Evolutionary conservation across 1,140 invertebrate genomes (phyloP).

Genomic region (Zaprionus kolodkinae): DNA sequence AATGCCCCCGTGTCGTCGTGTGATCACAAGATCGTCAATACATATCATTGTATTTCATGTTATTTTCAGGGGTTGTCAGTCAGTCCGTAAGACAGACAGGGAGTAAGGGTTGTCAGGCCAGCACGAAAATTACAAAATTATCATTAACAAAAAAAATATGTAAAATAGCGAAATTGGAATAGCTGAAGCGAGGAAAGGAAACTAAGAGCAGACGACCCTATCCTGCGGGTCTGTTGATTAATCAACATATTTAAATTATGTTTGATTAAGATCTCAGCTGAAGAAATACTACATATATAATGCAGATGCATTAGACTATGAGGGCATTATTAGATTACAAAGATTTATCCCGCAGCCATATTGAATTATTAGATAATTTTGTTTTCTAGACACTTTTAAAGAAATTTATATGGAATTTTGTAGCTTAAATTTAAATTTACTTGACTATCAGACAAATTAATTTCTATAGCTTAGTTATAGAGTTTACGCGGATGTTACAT

Average conservation of each 20-base stretch:
- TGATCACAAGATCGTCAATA: slow-evolving; percentile 44
- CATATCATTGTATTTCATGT: slow-evolving; percentile 17
- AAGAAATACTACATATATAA: background rate
- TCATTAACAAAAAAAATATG: slow-evolving; percentile 7
- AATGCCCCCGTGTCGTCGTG: slow-evolving; percentile 13
- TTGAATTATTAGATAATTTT: too few relatives aligned
- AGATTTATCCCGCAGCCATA: too few relatives aligned
- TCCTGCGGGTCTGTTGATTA: slow-evolving; percentile 21
- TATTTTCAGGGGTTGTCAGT: slow-evolving; percentile 21
- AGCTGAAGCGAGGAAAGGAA: background rate
- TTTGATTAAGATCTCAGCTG: background rate
- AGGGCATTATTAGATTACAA: too few relatives aligned
- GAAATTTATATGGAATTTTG: too few relatives aligned
- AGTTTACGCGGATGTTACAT: too few relatives aligned
- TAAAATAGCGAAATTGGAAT: slow-evolving; percentile 17
- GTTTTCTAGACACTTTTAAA: too few relatives aligned
- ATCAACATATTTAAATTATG: slow-evolving; percentile 2
- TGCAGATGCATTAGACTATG: background rate
- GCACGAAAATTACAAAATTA: slow-evolving; percentile 7
- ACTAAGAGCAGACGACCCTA: background rate
- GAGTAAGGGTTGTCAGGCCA: slow-evolving; percentile 16
- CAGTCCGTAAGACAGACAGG: too few relatives aligned
- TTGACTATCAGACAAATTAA: too few relatives aligned
- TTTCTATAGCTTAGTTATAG: too few relatives aligned
- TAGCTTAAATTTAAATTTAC: too few relatives aligned